phyloP scores from a whole-genome alignment of 2,113 vertebrate species.

The Carettochelys insculpta region DNA sequence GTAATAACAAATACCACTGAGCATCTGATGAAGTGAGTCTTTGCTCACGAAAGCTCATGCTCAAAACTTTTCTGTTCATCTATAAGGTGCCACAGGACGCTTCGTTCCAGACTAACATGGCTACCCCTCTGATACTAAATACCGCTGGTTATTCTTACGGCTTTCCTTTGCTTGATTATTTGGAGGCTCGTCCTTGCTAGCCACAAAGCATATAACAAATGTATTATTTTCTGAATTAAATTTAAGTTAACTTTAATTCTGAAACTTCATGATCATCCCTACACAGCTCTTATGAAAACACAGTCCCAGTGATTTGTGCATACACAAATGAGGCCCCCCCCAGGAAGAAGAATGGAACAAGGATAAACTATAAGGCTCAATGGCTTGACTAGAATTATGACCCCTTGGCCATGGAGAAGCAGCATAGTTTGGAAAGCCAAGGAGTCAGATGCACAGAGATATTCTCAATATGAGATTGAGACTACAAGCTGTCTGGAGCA shows the following conservation, averaged over 20 bases:
- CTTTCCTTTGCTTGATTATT: background rate
- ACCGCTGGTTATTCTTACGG: too few relatives aligned
- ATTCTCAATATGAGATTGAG: background rate
- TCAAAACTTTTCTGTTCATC: too few relatives aligned
- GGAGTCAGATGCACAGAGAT: background rate
- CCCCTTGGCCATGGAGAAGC: background rate
- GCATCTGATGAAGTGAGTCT: too few relatives aligned
- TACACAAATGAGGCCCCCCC: fast-evolving
- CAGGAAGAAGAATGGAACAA: background rate
- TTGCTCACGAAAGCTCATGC: too few relatives aligned
- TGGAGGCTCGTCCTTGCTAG: background rate
- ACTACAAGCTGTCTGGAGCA: background rate
- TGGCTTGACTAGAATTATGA: background rate
- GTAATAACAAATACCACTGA: background rate
- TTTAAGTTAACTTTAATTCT: background rate
- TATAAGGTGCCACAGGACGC: too few relatives aligned
- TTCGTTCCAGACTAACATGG: too few relatives aligned
- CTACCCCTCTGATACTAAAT: too few relatives aligned
- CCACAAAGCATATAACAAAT: background rate
- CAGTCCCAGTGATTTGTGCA: fast-evolving
- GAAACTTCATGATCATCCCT: too few relatives aligned
- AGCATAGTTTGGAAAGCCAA: too few relatives aligned
- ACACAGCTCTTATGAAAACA: background rate
- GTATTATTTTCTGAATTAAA: background rate
- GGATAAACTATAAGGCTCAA: background rate